A percentile compares a stretch with the other conserved stretches of the same genome.
Evolutionary conservation across 2,113 vertebrate species (phyloP).

Genomic region (Porphyrio hochstetteri): DNA sequence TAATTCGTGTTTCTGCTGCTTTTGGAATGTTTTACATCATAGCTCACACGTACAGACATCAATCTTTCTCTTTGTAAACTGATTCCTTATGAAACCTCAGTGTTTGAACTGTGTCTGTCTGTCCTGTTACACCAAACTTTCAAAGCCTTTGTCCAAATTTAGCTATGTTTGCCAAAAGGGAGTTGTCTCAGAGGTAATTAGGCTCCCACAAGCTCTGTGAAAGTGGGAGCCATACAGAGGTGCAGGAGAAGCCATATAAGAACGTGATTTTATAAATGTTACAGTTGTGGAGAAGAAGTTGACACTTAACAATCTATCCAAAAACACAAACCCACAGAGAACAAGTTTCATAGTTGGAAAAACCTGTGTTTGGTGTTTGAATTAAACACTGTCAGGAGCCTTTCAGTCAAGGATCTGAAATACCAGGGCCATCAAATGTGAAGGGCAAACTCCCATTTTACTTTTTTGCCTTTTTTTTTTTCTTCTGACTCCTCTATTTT

Average conservation of each 20-base stretch:
- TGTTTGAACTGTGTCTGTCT: background rate
- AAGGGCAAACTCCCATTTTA: background rate
- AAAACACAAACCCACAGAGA: background rate
- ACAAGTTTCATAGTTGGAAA: background rate
- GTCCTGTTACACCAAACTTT: background rate
- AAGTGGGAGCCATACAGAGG: background rate
- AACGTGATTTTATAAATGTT: background rate
- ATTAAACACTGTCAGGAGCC: background rate
- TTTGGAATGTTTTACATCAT: background rate
- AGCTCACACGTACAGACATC: background rate
- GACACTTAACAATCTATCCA: background rate
- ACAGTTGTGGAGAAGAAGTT: background rate
- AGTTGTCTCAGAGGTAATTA: background rate
- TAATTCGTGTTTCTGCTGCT: background rate
- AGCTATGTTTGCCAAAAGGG: conserved; percentile 29
- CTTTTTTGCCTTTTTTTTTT: background rate
- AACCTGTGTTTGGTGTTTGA: background rate
- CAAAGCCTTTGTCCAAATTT: conserved; percentile 23
- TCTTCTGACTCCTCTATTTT: background rate
- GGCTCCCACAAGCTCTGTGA: background rate
- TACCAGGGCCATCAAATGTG: background rate
- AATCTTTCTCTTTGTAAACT: background rate
- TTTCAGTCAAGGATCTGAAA: background rate
- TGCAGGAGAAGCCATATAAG: background rate
- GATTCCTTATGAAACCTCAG: background rate